Percentiles rank a stretch among this genome's conserved stretches.
phyloP scores from a whole-genome alignment of 2,888 invertebrate species.

The Diarsia dahlii region DNA sequence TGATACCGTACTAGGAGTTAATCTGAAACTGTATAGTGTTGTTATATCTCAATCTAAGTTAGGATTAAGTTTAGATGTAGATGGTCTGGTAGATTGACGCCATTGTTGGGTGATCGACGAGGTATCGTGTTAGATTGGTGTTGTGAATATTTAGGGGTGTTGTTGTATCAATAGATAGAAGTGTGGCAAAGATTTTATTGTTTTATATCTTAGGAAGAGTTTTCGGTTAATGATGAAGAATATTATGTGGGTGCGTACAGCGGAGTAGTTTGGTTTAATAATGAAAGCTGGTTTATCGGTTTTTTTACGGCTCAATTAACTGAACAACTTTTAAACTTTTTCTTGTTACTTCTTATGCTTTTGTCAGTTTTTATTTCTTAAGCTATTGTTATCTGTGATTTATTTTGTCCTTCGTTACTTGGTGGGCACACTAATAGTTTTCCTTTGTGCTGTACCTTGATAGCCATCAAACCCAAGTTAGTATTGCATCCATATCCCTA shows the following conservation, averaged over 20 bases:
- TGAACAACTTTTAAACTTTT: too few species aligned
- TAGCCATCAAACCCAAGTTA: too few species aligned
- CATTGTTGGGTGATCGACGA: constrained; percentile 40
- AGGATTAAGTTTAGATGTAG: constrained; percentile 54
- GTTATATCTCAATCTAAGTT: constrained; percentile 62
- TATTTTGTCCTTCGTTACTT: too few species aligned
- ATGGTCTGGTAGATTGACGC: constrained; percentile 16
- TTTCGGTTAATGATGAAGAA: not conserved
- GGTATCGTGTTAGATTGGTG: constrained; percentile 27
- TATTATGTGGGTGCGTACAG: not conserved
- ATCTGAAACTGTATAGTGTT: constrained; percentile 42
- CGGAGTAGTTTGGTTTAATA: too few species aligned
- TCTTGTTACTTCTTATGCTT: too few species aligned
- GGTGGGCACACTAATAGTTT: too few species aligned
- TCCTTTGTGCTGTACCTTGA: too few species aligned
- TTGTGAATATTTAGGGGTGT: not conserved
- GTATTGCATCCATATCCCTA: too few species aligned
- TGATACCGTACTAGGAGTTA: constrained; percentile 43
- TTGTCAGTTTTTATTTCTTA: too few species aligned
- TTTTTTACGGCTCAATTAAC: too few species aligned
- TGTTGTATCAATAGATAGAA: not conserved
- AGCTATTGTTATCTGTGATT: too few species aligned
- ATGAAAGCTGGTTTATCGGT: too few species aligned
- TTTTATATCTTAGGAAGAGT: not conserved
- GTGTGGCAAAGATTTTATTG: not conserved